Evolutionary conservation across 53 echinoderm and acorn worm genomes (phyloP).

Genomic region (Actinopyga echinites): DNA sequence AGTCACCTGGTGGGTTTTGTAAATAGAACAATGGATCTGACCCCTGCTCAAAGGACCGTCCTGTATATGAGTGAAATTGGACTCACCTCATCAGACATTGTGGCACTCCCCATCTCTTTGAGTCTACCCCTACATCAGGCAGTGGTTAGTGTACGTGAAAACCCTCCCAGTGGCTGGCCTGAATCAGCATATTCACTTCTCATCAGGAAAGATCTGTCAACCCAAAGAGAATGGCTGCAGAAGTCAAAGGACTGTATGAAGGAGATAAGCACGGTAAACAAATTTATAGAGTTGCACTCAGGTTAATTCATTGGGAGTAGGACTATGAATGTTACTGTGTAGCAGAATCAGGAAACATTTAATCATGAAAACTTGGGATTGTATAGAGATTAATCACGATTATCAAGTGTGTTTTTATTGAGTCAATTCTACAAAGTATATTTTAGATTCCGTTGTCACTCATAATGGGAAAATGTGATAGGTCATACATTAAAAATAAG

Average conservation of each 20-base stretch:
- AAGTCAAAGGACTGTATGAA: slow-evolving; percentile 40
- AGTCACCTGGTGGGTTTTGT: slow-evolving; percentile 34
- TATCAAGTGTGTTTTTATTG: too few species aligned
- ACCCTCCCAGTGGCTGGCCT: slow-evolving; percentile 85
- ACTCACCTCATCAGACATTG: slow-evolving; percentile 68
- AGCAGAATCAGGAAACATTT: too few species aligned
- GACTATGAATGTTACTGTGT: neutral
- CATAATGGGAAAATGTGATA: too few species aligned
- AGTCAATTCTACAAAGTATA: too few species aligned
- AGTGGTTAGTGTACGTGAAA: slow-evolving; percentile 67
- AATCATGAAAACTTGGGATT: too few species aligned
- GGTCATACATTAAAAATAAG: too few species aligned
- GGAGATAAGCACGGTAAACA: slow-evolving; percentile 4
- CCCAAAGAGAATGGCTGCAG: slow-evolving; percentile 69
- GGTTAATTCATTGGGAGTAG: slow-evolving; percentile 43
- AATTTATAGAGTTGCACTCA: neutral
- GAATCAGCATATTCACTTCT: slow-evolving; percentile 84
- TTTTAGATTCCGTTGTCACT: too few species aligned
- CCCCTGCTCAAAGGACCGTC: slow-evolving; percentile 66
- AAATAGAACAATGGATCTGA: slow-evolving; percentile 45
- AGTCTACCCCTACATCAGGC: slow-evolving; percentile 79
- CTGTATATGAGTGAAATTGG: slow-evolving; percentile 83
- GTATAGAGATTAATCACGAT: too few species aligned
- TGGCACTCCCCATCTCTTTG: slow-evolving; percentile 73
- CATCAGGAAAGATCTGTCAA: slow-evolving; percentile 80